Evolutionary conservation across 2,888 invertebrate species (phyloP).

Genomic region (Leucoptera coffeella): DNA sequence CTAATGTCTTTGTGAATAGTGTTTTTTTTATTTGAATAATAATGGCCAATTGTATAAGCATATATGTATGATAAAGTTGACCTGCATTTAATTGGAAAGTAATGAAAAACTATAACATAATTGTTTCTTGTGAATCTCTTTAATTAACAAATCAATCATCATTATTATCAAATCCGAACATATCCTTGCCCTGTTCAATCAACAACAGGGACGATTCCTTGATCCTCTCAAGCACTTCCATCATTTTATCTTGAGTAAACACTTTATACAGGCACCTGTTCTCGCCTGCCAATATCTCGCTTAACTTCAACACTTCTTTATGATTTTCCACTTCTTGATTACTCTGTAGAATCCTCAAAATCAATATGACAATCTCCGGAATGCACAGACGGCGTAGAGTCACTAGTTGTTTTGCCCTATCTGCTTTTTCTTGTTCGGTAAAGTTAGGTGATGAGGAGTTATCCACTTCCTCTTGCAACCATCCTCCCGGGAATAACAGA

Average conservation of each 20-base stretch:
- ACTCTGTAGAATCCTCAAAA: slow-evolving; percentile 73
- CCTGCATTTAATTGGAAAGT: too few relatives aligned
- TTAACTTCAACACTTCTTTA: slow-evolving; percentile 59
- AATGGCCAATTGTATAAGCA: too few relatives aligned
- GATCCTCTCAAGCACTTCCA: slow-evolving; percentile 69
- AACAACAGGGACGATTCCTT: slow-evolving; percentile 71
- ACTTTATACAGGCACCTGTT: slow-evolving; percentile 75
- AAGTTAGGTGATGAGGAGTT: slow-evolving; percentile 37
- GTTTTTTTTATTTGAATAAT: too few relatives aligned
- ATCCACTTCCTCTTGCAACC: slow-evolving; percentile 70
- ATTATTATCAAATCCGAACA: slow-evolving; percentile 66
- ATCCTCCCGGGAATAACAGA: slow-evolving; percentile 83
- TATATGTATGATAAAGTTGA: too few relatives aligned
- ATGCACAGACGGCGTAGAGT: slow-evolving; percentile 75
- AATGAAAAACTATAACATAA: too few relatives aligned
- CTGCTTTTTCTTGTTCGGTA: slow-evolving; percentile 34
- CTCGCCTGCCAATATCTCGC: slow-evolving; percentile 75
- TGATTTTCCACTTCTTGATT: slow-evolving; percentile 72
- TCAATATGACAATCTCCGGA: slow-evolving; percentile 73
- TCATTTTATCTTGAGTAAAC: slow-evolving; percentile 68
- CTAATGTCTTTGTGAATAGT: too few relatives aligned
- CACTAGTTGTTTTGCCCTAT: slow-evolving; percentile 64
- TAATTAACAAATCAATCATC: too few relatives aligned
- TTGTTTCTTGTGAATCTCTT: too few relatives aligned
- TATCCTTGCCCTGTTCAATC: slow-evolving; percentile 72